phyloP scores from a whole-genome alignment of 1,140 invertebrate genomes.

The Acyrthosiphon pisum region DNA sequence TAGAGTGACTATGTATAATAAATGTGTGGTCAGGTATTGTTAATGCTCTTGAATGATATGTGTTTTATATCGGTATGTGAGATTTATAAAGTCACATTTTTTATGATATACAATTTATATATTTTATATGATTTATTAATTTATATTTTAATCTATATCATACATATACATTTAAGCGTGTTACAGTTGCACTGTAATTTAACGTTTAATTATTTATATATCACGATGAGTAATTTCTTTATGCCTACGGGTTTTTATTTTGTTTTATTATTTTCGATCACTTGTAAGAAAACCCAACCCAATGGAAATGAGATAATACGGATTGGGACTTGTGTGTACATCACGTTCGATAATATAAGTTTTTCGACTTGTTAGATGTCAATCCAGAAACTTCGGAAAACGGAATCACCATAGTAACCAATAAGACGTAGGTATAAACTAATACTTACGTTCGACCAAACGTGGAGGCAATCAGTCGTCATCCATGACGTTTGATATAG shows the following conservation, averaged over 20 bases:
- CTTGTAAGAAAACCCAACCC: background rate
- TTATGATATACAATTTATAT: too few relatives aligned
- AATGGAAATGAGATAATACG: too few relatives aligned
- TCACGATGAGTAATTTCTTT: too few relatives aligned
- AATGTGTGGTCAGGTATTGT: background rate
- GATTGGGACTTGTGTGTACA: background rate
- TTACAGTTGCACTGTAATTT: too few relatives aligned
- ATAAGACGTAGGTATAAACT: background rate
- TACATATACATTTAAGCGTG: too few relatives aligned
- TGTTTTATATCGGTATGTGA: background rate
- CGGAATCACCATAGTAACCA: background rate
- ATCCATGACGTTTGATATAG: background rate
- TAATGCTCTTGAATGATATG: background rate
- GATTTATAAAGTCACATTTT: background rate
- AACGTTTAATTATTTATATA: too few relatives aligned
- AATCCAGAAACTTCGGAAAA: background rate
- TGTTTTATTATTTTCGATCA: background rate
- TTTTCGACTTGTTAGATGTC: background rate
- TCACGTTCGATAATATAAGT: background rate
- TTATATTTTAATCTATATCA: too few relatives aligned
- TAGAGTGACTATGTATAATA: background rate
- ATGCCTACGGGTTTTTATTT: background rate
- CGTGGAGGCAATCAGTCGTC: background rate
- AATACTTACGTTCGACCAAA: background rate
- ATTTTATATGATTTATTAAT: too few relatives aligned